Evolutionary conservation across 2,888 invertebrate species (phyloP).

Genomic region (Diogma glabrata): DNA sequence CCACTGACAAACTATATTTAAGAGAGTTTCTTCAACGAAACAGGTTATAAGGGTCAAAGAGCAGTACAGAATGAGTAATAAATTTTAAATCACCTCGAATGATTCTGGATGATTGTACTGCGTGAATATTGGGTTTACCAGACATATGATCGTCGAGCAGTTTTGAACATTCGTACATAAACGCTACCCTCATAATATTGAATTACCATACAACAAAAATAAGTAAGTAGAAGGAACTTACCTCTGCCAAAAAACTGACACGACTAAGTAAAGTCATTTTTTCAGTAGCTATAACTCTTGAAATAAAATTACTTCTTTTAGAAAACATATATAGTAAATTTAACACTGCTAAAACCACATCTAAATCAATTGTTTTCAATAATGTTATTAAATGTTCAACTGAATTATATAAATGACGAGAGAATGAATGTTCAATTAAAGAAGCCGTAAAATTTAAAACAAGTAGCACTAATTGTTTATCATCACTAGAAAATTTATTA

Average conservation of each 20-base stretch:
- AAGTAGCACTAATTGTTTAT: conserved; percentile 57
- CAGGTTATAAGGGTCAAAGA: too few relatives aligned
- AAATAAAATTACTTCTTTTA: conserved; percentile 76
- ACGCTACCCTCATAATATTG: too few relatives aligned
- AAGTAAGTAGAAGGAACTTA: conserved; percentile 31
- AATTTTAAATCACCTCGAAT: too few relatives aligned
- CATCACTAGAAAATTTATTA: conserved; percentile 51
- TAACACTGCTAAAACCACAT: conserved; percentile 69
- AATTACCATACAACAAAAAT: too few relatives aligned
- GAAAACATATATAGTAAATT: conserved; percentile 81
- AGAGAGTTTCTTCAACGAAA: too few relatives aligned
- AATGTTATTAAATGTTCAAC: conserved; percentile 72
- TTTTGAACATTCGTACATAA: too few relatives aligned
- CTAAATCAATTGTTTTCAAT: conserved; percentile 68
- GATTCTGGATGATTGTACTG: too few relatives aligned
- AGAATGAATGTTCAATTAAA: conserved; percentile 78
- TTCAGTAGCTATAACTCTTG: conserved; percentile 59
- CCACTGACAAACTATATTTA: too few relatives aligned
- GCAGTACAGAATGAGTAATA: too few relatives aligned
- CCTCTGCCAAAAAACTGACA: conserved; percentile 69
- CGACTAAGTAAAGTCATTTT: conserved; percentile 57
- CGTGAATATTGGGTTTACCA: too few relatives aligned
- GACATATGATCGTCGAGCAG: too few relatives aligned
- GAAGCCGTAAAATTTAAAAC: conserved; percentile 72
- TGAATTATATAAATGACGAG: conserved; percentile 74